phyloP scores from a whole-genome alignment of 2,113 vertebrate genomes.

The Typhlomys cinereus region DNA sequence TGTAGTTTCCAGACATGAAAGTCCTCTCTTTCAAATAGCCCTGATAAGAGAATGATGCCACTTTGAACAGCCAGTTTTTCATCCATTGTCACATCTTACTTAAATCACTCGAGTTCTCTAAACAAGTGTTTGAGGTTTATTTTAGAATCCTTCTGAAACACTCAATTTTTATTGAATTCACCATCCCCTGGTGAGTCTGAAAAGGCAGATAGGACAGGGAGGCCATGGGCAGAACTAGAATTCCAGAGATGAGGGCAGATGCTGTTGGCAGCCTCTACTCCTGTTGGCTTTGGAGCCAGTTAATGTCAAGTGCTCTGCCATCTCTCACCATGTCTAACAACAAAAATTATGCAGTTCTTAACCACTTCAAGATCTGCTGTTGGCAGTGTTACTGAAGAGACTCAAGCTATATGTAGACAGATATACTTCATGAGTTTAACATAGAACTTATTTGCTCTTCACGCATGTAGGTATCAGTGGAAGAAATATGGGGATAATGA shows the following conservation, averaged over 20 bases:
- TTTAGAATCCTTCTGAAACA: constrained; percentile 63
- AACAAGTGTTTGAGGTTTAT: constrained; percentile 66
- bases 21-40: constrained; percentile 27
- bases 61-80: constrained; percentile 45
- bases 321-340: background rate
- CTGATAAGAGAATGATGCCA: background rate
- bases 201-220: background rate
- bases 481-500: background rate
- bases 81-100: constrained; percentile 53
- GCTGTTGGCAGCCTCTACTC: accelerated
- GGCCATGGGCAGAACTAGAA: background rate
- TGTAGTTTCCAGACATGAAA: constrained; percentile 47
- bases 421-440: background rate
- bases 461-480: background rate
- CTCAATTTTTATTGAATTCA: constrained; percentile 13
- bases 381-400: background rate
- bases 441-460: background rate
- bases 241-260: too few species aligned
- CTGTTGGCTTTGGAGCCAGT: background rate
- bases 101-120: constrained; percentile 61
- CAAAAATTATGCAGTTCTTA: background rate
- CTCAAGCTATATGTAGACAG: background rate
- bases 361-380: background rate
- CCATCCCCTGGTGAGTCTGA: background rate
- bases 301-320: background rate